Evolutionary conservation across 2,797 vertebrate genomes (phyloP).

Genomic region (Rhinatrema bivittatum): DNA sequence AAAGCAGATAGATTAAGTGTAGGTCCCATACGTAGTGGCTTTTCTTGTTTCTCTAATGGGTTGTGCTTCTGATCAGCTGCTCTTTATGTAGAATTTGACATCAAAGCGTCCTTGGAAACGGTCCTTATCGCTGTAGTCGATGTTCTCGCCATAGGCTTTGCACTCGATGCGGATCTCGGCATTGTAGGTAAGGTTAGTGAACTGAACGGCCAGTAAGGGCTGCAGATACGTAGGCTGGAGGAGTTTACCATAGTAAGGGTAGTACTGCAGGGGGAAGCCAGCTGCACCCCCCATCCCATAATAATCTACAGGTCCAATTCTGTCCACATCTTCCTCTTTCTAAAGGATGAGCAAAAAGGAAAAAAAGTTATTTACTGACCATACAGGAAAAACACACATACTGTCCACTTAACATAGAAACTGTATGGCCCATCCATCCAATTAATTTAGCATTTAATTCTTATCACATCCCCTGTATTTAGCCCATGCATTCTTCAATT

Average conservation of each 20-base stretch:
- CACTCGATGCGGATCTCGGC: conserved; percentile 84
- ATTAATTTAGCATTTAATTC: too few relatives aligned
- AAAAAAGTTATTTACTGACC: neutral
- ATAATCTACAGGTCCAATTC: conserved; percentile 68
- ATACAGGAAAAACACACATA: neutral
- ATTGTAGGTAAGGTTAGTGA: conserved; percentile 70
- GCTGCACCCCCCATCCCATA: conserved; percentile 54
- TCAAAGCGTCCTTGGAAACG: conserved; percentile 98
- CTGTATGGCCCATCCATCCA: too few relatives aligned
- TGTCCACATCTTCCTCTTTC: conserved; percentile 70
- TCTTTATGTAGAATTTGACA: conserved; percentile 79
- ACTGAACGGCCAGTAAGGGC: conserved; percentile 88
- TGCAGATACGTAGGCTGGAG: conserved; percentile 86
- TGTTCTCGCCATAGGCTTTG: conserved; percentile 80
- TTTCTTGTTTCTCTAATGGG: conserved; percentile 67
- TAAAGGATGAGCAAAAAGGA: conserved; percentile 27
- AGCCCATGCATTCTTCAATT: too few relatives aligned
- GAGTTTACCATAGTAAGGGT: conserved; percentile 89
- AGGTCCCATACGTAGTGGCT: conserved; percentile 97
- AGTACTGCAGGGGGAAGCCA: conserved; percentile 91
- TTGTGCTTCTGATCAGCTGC: conserved; percentile 80
- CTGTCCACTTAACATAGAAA: too few relatives aligned
- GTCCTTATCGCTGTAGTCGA: conserved; percentile 88
- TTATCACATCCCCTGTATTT: too few relatives aligned
- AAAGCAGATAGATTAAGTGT: conserved; percentile 98